Evolutionary conservation across 2,888 invertebrate genomes (phyloP), one percentile per base, ranked within the genome.

Genomic region (Cetonia aurata): DNA sequence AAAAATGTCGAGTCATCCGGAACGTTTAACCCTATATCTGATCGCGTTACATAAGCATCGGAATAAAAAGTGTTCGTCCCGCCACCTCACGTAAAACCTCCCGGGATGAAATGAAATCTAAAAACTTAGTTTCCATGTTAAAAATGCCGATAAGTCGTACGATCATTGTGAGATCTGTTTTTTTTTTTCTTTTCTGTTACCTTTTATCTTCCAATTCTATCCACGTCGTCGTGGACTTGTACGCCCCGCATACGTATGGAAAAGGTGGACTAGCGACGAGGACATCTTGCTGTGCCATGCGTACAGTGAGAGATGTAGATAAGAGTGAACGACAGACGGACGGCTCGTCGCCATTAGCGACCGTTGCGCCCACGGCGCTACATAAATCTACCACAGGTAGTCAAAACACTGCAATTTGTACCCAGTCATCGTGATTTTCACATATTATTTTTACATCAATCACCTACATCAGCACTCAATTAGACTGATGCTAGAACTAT

Each of bases 361-460:
- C 57, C 56, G 70, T 53, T 57, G 71, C 68, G 68, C 71, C 71
- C 68, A 62, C 71, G 62, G 71, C 71, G 71, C 71, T 62, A 80
- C 80, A 81, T 81, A 81, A 81, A 81, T 81, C 80, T 79, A 78
- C 78, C 75, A 79, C 80, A 80, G 81, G 80, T 80, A 80, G 79
- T 78, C 78, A 79, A 80, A 79, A 79, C 76, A 76, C 74, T 76
- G 79, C 78, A 78, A 79, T 79, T 78, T 79, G 78, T 82, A 78
- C 76, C 78, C 79, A 81, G 82, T 82, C 82, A 81, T 80, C 81
- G 79, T 82, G 83, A 83, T 83, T 83, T 82, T 83, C 83, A 82
- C 82, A 82, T 82, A 83, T 82, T 82, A 83, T 82, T 82, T 82
- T 81, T 80, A 82, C 82, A 83, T 83, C 82, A 82, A 83, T 83